Evolutionary conservation across 2,797 vertebrate genomes (phyloP).

Genomic region (Heterohyrax brucei): DNA sequence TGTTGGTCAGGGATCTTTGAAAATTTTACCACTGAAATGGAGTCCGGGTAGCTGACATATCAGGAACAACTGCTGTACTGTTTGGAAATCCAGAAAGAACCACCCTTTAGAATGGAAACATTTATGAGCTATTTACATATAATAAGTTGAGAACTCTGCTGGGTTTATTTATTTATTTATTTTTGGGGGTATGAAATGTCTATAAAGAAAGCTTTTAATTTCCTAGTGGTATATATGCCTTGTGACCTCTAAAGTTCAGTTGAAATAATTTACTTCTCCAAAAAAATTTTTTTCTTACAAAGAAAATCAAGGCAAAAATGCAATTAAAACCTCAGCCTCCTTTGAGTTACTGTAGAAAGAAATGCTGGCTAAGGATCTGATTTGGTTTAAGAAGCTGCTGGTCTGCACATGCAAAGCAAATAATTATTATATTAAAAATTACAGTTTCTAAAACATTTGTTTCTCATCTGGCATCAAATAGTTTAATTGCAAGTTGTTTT

Average conservation of each 20-base stretch:
- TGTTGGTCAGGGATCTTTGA: background rate
- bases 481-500: conserved; percentile 92
- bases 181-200: background rate
- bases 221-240: conserved; percentile 21
- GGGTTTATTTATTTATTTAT: background rate
- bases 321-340: conserved; percentile 82
- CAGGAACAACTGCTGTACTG: conserved; percentile 13
- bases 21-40: conserved; percentile 21
- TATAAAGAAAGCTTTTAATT: conserved; percentile 56
- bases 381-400: conserved; percentile 85
- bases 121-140: conserved; percentile 31
- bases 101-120: conserved; percentile 46
- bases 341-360: conserved; percentile 81
- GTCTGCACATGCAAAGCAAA: conserved; percentile 89
- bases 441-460: conserved; percentile 90
- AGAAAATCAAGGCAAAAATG: conserved; percentile 75
- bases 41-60: background rate
- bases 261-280: conserved; percentile 59
- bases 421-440: conserved; percentile 91
- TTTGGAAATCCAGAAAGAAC: conserved; percentile 60
- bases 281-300: conserved; percentile 30
- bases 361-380: conserved; percentile 85
- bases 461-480: conserved; percentile 92
- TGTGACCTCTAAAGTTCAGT: conserved; percentile 26
- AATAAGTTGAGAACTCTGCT: background rate